A percentile compares a stretch with the other conserved stretches of the same genome.
Evolutionary conservation across 64 coral and sea anemone genomes (phyloP).

Genomic region (Stichodactyla mertensii): DNA sequence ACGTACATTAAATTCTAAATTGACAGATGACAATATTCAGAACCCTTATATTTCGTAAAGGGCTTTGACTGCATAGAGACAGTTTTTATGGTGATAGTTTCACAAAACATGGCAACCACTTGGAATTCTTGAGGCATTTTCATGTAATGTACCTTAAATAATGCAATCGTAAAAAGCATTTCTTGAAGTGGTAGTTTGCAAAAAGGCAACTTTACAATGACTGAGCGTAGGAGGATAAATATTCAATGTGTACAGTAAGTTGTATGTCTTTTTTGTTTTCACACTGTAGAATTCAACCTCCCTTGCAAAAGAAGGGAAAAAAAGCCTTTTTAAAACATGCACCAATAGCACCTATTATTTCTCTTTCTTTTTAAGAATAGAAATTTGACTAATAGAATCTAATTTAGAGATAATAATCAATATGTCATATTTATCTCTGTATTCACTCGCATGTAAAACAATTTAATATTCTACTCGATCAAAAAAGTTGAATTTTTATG

Average conservation of each 20-base stretch:
- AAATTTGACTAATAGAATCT: background rate
- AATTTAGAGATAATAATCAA: background rate
- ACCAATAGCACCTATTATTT: background rate
- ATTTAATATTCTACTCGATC: slow-evolving; percentile 25
- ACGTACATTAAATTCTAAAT: too few species aligned
- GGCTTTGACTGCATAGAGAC: background rate
- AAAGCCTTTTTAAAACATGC: background rate
- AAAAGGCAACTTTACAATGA: slow-evolving; percentile 6
- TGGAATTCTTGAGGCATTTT: background rate
- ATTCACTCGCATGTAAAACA: slow-evolving; percentile 2
- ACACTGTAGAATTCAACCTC: background rate
- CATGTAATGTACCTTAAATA: background rate
- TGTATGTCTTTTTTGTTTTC: background rate
- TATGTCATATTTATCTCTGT: background rate
- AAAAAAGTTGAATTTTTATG: background rate
- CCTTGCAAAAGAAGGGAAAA: background rate
- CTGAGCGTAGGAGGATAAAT: slow-evolving; percentile 14
- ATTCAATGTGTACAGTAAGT: background rate
- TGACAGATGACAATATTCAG: too few species aligned
- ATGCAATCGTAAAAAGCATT: background rate
- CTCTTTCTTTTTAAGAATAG: background rate
- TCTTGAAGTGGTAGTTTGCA: background rate
- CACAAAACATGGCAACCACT: background rate
- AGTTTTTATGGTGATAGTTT: too few species aligned
- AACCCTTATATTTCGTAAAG: background rate